Evolutionary conservation across 2,888 invertebrate species (phyloP).

Genomic region (Marronus borbonicus): DNA sequence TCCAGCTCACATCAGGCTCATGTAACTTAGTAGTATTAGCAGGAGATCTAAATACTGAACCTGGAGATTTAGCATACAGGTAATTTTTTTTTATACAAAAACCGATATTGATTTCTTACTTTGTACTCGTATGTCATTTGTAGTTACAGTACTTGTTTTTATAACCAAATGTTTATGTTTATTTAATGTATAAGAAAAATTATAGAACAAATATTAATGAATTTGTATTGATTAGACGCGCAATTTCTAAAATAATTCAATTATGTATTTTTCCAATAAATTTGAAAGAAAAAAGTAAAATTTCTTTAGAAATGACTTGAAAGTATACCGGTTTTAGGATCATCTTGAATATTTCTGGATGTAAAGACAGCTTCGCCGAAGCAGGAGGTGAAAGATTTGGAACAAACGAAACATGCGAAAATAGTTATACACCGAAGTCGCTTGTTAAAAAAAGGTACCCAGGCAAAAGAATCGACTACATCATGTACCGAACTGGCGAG

Average conservation of each 20-base stretch:
- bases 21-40: slow-evolving; percentile 90
- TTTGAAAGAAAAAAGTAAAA: too few species aligned
- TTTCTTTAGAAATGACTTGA: not conserved
- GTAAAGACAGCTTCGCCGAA: slow-evolving; percentile 72
- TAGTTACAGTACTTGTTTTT: too few species aligned
- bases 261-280: too few species aligned
- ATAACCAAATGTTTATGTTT: too few species aligned
- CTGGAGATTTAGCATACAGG: slow-evolving; percentile 86
- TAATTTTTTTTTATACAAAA: slow-evolving; percentile 58
- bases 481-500: slow-evolving; percentile 77
- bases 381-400: slow-evolving; percentile 69
- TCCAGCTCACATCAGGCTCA: slow-evolving; percentile 84
- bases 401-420: slow-evolving; percentile 86
- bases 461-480: slow-evolving; percentile 95
- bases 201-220: too few species aligned
- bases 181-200: too few species aligned
- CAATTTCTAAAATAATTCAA: too few species aligned
- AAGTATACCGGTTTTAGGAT: slow-evolving; percentile 67
- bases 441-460: slow-evolving; percentile 74
- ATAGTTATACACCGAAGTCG: slow-evolving; percentile 83
- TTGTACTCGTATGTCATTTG: too few species aligned
- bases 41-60: slow-evolving; percentile 96
- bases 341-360: slow-evolving; percentile 74
- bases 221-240: too few species aligned
- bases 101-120: too few species aligned